These are phyloP conservation scores for Goniozus legneri DNA, from an alignment of 1,140 invertebrate genomes.

Conservation along the genomic window DNA sequence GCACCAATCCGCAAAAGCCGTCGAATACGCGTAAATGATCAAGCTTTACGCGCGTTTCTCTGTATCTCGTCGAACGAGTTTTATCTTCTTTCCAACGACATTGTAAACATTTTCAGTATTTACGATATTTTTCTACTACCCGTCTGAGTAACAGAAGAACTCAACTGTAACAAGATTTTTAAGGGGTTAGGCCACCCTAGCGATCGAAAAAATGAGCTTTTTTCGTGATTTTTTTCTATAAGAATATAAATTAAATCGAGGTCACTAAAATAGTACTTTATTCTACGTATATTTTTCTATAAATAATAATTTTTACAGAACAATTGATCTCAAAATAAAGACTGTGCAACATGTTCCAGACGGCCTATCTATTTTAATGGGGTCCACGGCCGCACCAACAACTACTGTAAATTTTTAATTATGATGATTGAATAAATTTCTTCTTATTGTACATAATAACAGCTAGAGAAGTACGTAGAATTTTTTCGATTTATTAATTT, in stretches of 20 bases:
- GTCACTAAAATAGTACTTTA: not conserved
- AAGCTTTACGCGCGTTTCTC: no score
- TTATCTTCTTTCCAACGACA: no score
- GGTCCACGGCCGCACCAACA: conserved; percentile 12
- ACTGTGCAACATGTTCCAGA: conserved; percentile 10
- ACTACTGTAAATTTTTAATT: conserved; percentile 12
- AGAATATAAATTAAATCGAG: not conserved
- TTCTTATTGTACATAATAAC: conserved; percentile 11
- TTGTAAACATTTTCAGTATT: no score
- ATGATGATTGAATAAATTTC: conserved; percentile 6
- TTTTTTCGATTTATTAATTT: conserved; percentile 14
- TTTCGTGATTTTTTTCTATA: not conserved
- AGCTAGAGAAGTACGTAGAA: conserved; percentile 16
- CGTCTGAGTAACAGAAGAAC: no score
- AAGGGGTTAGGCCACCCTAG: conserved; percentile 1
- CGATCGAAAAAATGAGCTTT: not conserved
- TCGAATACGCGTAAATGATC: no score
- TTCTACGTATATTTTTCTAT: not conserved
- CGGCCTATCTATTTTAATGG: conserved; percentile 7
- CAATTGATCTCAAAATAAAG: conserved; percentile 14
- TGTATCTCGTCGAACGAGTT: no score
- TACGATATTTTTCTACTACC: no score
- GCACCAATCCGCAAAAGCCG: no score
- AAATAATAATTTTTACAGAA: conserved; percentile 6
- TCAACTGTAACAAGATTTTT: no score